Evolutionary conservation across 2,113 vertebrate species (phyloP).

Genomic region (Neolamprologus cancellatus): DNA sequence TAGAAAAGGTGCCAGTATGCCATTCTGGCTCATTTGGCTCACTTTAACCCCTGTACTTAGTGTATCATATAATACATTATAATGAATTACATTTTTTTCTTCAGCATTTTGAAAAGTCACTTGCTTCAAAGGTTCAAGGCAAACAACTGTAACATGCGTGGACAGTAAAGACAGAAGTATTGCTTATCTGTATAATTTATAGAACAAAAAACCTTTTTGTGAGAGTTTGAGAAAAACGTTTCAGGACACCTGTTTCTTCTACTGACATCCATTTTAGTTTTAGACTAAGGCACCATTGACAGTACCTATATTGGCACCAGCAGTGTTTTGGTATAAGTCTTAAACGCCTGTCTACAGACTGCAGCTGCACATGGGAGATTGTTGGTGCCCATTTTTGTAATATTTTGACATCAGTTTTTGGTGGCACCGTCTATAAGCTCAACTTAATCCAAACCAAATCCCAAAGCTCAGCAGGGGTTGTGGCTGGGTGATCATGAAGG

Average conservation of each 20-base stretch:
- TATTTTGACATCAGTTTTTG: background rate
- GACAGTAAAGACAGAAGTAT: background rate
- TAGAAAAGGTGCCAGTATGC: background rate
- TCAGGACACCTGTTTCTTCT: background rate
- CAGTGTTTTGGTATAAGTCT: background rate
- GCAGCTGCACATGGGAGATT: background rate
- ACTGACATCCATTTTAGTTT: background rate
- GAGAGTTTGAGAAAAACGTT: background rate
- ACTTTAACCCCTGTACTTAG: background rate
- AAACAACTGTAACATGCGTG: accelerated
- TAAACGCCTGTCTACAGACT: background rate
- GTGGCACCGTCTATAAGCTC: accelerated
- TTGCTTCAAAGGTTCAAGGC: background rate
- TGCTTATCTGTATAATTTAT: background rate
- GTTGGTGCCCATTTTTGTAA: background rate
- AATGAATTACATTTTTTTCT: background rate
- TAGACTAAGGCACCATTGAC: background rate
- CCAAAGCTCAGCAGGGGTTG: background rate
- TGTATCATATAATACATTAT: background rate
- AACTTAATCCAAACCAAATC: background rate
- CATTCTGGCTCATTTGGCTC: background rate
- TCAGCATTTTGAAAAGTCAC: background rate
- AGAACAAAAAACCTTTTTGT: background rate
- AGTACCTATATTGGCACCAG: background rate
- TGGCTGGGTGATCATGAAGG: background rate